Evolutionary conservation across 2,113 vertebrate genomes (phyloP).

Genomic region (Pithys albifrons): DNA sequence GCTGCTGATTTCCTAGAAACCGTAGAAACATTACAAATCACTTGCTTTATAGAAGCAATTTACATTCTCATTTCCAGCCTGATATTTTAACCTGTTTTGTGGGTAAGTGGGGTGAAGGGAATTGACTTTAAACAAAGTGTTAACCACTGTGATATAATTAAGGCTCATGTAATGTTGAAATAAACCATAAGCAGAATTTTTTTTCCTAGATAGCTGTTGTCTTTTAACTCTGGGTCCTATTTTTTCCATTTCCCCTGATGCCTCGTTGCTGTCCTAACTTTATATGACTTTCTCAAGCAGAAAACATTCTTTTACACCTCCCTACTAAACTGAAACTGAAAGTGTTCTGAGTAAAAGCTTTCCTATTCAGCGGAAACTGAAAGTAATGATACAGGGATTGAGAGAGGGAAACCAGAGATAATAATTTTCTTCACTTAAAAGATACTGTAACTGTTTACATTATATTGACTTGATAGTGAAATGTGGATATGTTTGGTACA

Average conservation of each 20-base stretch:
- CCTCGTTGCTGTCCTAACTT: background rate
- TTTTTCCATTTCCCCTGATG: background rate
- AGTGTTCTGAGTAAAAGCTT: background rate
- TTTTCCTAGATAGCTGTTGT: background rate
- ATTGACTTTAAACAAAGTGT: background rate
- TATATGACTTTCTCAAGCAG: background rate
- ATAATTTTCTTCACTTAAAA: background rate
- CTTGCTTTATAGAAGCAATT: background rate
- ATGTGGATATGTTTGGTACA: background rate
- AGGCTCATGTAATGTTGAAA: background rate
- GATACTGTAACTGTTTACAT: background rate
- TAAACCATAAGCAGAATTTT: background rate
- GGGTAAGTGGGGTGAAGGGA: background rate
- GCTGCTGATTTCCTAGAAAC: slow-evolving; percentile 11
- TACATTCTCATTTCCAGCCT: background rate
- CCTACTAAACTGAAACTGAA: slow-evolving; percentile 49
- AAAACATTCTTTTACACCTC: background rate
- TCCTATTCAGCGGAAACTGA: slow-evolving; percentile 23
- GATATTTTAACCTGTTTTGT: background rate
- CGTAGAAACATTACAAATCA: background rate
- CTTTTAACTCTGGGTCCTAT: background rate
- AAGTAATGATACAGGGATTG: background rate
- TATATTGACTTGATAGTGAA: background rate
- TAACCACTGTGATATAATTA: background rate
- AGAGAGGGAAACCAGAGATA: background rate